Evolutionary conservation across 2,797 vertebrate species (phyloP).

Genomic region (Sebastes hubbsi): DNA sequence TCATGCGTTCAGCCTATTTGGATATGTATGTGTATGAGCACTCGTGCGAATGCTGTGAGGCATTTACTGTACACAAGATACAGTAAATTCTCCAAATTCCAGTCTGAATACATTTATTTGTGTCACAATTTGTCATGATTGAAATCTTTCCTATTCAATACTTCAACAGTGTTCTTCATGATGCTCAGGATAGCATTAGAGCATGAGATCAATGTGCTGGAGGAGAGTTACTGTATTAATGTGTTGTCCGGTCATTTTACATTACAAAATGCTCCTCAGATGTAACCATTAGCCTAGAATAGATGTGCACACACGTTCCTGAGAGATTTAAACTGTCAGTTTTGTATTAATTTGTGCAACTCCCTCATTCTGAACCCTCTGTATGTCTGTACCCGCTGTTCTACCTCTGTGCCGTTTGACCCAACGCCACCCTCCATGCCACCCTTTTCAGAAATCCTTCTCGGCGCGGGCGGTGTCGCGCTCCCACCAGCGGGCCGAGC

Average conservation of each 20-base stretch:
- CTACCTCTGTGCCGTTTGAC: conserved; percentile 15
- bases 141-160: conserved; percentile 26
- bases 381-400: conserved; percentile 17
- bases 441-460: conserved; percentile 91
- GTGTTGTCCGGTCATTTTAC: conserved; percentile 64
- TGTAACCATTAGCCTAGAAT: conserved; percentile 35
- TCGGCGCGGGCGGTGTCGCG: conserved; percentile 97
- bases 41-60: conserved; percentile 72
- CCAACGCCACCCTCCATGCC: conserved; percentile 1
- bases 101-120: conserved; percentile 46
- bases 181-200: conserved; percentile 39
- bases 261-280: conserved; percentile 55
- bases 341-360: conserved; percentile 17
- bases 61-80: conserved; percentile 77
- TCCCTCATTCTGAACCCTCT: conserved; percentile 23
- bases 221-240: conserved; percentile 77
- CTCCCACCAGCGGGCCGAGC: conserved; percentile 97
- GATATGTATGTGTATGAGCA: conserved; percentile 60
- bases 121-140: conserved; percentile 41
- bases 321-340: conserved; percentile 13
- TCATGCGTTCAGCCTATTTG: conserved; percentile 57
- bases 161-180: conserved; percentile 19
- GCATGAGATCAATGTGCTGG: conserved; percentile 62
- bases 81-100: conserved; percentile 76
- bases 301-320: conserved; percentile 45